These are phyloP conservation scores for Protophormia terraenovae DNA, from an alignment of 2,888 invertebrate species.

Conservation along the genomic window DNA sequence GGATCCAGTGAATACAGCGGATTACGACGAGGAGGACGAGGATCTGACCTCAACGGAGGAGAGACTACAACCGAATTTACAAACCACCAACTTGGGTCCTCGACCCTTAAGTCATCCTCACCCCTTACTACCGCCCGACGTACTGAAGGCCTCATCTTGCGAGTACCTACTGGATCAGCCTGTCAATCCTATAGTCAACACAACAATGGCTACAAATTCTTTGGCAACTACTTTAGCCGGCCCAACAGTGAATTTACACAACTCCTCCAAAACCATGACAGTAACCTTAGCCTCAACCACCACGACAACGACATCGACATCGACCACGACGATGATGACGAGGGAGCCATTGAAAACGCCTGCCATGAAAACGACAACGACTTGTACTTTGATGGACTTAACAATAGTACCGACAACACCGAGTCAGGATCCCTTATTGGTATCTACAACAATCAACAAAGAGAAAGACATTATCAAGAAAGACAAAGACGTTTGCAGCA, in stretches of 20 bases:
- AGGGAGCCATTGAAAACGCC: conserved; percentile 72
- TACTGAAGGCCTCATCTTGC: conserved; percentile 76
- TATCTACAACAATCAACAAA: conserved; percentile 84
- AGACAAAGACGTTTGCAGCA: conserved; percentile 72
- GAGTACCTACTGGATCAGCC: conserved; percentile 79
- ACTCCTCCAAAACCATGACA: conserved; percentile 62
- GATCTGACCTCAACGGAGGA: conserved; percentile 71
- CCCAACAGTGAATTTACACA: conserved; percentile 48
- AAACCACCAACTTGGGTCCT: conserved; percentile 71
- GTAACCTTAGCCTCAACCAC: conserved; percentile 81
- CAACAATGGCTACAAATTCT: conserved; percentile 32
- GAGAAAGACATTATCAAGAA: conserved; percentile 82
- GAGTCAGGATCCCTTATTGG: conserved; percentile 83
- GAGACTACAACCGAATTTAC: conserved; percentile 72
- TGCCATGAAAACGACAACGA: conserved; percentile 74
- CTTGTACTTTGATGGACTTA: conserved; percentile 79
- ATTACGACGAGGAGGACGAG: conserved; percentile 68
- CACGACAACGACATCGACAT: conserved; percentile 71
- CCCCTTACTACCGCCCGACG: conserved; percentile 68
- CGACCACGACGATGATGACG: conserved; percentile 79
- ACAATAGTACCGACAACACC: conserved; percentile 72
- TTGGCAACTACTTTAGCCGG: neutral
- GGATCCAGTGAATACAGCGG: conserved; percentile 60
- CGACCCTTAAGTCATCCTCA: conserved; percentile 73
- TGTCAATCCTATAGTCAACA: conserved; percentile 51